Evolutionary conservation across 1,140 invertebrate genomes (phyloP).

Genomic region (Hylaeus anthracinus): DNA sequence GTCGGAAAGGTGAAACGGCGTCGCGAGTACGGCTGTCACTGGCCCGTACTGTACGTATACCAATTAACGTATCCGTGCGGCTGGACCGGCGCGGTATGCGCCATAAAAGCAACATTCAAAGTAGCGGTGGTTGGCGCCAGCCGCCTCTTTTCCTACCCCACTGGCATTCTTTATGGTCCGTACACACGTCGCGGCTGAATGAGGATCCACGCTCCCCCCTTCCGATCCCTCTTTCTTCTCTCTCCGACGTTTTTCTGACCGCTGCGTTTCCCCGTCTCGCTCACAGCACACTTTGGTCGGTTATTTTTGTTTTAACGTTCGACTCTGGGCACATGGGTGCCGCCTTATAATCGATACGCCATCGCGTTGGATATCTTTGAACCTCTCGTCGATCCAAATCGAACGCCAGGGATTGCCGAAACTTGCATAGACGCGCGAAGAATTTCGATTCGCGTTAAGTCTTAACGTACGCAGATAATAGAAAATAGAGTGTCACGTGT

Average conservation of each 20-base stretch:
- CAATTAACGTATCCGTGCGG: slow-evolving; percentile 58
- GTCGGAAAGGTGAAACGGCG: slow-evolving; percentile 22
- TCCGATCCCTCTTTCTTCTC: neutral
- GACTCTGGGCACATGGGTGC: neutral
- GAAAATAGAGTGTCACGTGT: no score
- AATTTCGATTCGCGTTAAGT: no score
- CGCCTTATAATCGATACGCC: slow-evolving; percentile 43
- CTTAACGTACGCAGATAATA: no score
- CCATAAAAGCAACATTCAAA: slow-evolving; percentile 73
- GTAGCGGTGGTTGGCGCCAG: slow-evolving; percentile 72
- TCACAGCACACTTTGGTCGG: neutral
- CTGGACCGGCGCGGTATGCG: slow-evolving; percentile 65
- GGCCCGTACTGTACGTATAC: slow-evolving; percentile 45
- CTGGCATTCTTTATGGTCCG: slow-evolving; percentile 69
- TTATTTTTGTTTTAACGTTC: slow-evolving; percentile 48
- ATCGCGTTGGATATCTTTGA: neutral
- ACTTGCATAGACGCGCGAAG: neutral
- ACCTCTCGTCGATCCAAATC: neutral
- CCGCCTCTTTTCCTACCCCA: slow-evolving; percentile 67
- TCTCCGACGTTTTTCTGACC: neutral
- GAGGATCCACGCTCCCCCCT: slow-evolving; percentile 35
- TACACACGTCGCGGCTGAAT: slow-evolving; percentile 56
- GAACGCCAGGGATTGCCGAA: no score
- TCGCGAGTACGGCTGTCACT: slow-evolving; percentile 28
- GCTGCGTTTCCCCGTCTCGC: no score